A percentile compares a stretch with the other conserved stretches of the same genome.
phyloP scores from a whole-genome alignment of 2,113 vertebrate species.

The Elaphurus davidianus region DNA sequence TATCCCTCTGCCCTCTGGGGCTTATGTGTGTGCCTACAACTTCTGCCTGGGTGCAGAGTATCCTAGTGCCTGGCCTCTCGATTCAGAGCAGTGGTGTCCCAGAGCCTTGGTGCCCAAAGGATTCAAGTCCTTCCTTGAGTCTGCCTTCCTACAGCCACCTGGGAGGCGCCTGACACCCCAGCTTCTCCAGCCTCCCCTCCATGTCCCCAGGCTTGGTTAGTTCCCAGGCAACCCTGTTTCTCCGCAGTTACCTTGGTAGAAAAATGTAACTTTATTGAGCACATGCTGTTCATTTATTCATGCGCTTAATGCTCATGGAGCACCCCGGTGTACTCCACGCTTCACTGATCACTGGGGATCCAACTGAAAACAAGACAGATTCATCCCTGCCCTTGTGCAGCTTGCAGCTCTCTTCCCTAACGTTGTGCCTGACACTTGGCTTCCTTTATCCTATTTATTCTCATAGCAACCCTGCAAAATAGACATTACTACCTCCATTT shows the following conservation, averaged over 20 bases:
- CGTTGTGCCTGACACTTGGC: background rate
- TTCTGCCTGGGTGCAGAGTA: background rate
- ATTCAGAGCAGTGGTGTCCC: background rate
- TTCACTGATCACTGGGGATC: background rate
- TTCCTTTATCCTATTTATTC: background rate
- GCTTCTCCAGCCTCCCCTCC: background rate
- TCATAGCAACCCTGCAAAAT: background rate
- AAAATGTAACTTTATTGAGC: background rate
- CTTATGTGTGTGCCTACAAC: background rate
- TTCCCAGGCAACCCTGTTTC: background rate
- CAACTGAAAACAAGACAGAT: background rate
- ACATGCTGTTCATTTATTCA: background rate
- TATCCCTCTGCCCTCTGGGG: background rate
- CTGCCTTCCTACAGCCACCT: background rate
- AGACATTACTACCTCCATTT: background rate
- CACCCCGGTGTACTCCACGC: fast-evolving
- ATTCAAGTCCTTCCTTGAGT: background rate
- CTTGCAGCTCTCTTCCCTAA: background rate
- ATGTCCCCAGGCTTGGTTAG: background rate
- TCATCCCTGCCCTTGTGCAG: fast-evolving
- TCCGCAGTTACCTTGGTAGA: background rate
- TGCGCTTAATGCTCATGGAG: background rate
- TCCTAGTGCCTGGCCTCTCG: background rate
- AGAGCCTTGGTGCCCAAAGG: background rate
- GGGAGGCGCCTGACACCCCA: background rate